These are phyloP conservation scores for Dermochelys coriacea DNA, from an alignment of 2,797 vertebrate genomes.

Conservation along the genomic window DNA sequence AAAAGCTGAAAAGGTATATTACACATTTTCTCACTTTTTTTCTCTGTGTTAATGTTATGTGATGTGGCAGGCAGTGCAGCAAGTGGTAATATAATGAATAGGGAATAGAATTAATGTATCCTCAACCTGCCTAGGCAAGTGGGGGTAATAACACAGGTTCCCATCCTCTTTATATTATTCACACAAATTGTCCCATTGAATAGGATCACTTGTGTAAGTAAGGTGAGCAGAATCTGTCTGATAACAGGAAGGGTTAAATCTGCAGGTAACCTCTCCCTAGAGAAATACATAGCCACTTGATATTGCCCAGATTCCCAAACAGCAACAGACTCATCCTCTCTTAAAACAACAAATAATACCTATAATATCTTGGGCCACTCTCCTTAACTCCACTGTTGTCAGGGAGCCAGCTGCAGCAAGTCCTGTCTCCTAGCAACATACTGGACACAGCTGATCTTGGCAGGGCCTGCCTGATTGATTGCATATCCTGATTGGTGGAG, in stretches of 20 bases:
- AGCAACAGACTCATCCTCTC: background rate
- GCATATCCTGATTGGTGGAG: background rate
- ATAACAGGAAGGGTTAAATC: background rate
- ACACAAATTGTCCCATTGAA: background rate
- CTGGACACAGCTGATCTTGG: background rate
- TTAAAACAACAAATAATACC: background rate
- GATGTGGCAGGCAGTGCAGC: background rate
- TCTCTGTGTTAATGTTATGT: background rate
- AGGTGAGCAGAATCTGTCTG: background rate
- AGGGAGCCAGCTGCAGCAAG: background rate
- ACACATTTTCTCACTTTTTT: background rate
- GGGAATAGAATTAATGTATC: background rate
- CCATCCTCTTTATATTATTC: background rate
- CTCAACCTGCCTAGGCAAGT: background rate
- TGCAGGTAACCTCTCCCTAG: background rate
- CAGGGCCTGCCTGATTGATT: background rate
- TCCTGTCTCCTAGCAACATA: background rate
- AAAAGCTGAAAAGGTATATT: background rate
- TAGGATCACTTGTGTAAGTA: background rate
- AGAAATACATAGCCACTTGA: background rate
- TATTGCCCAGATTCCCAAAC: background rate
- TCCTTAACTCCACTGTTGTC: background rate
- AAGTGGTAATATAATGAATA: constrained; percentile 17
- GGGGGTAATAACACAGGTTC: background rate
- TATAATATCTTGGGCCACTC: background rate